Base-by-base conservation (phyloP, 2,797 vertebrate species). In the Cottoperca gobio region DNA sequence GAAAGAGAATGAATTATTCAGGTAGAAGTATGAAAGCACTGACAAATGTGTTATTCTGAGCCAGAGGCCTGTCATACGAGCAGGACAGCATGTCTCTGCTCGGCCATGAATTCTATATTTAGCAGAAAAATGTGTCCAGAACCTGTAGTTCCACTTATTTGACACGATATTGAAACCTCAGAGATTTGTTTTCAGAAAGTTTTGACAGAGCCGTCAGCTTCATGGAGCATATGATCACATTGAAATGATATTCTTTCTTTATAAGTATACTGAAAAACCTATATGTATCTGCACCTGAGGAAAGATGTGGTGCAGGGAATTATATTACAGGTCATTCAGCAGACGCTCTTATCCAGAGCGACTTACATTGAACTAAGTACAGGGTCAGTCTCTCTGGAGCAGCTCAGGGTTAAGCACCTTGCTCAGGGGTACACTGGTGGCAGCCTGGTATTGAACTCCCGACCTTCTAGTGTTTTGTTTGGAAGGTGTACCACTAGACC, bases 1-100 rank as follows among this genome's bases (percentile, higher is more conserved):
- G 53, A 84, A 64, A 53, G 33, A 48, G 23, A 40, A 50, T 66
- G 16, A n/a, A 24, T 73, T 43, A 73, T 78, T 60, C 55, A 73
- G 17, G 43, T 33, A n/a, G 50, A 62, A 19, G 50, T 54, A 63
- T 61, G n/a, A 60, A 71, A 72, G 33, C 23, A 21, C 8, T 23
- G 49, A 26, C 42, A 28, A 60, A n/a, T 65, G 26, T 52, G 31
- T 69, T 71, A 24, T 76, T 81, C 26, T n/a, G 48, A 85, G 57
- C 65, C 43, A 73, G 46, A 63, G 23, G 50, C 54, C 35, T 68
- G 43, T 82, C 73, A 57, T 64, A 65, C 63, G 64, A 33, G 52
- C 7, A 26, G 42, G 14, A 60, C 23, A 12, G 23, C 6, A 17
- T 5, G 26, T 26, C 68, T 48, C 65, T 28, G 40, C 24, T 26